phyloP scores from a whole-genome alignment of 2,113 vertebrate genomes.

The Protomyctophum bolini region DNA sequence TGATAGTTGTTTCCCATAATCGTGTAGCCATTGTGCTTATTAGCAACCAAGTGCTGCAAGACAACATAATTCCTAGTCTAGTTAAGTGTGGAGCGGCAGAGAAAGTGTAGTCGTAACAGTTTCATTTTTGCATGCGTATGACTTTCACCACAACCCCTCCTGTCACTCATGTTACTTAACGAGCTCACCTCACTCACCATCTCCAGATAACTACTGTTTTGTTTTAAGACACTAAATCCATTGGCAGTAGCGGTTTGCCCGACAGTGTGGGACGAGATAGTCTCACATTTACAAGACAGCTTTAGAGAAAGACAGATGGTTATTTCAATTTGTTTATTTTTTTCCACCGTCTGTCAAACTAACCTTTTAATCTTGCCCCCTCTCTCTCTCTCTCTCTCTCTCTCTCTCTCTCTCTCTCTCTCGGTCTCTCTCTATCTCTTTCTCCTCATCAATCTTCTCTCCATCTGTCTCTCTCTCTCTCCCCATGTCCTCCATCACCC shows the following conservation, averaged over 20 bases:
- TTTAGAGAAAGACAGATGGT: neutral
- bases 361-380: slow-evolving; percentile 27
- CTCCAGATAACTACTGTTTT: slow-evolving; percentile 13
- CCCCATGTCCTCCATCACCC: neutral
- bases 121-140: slow-evolving; percentile 47
- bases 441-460: neutral
- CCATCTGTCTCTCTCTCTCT: too few species aligned
- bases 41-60: too few species aligned
- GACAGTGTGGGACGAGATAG: neutral
- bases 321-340: neutral
- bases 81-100: too few species aligned
- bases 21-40: too few species aligned
- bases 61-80: too few species aligned
- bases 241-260: slow-evolving; percentile 6
- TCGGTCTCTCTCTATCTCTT: neutral
- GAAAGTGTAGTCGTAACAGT: too few species aligned
- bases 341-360: neutral
- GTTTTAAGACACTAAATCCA: slow-evolving; percentile 6
- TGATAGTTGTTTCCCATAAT: too few species aligned
- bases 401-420: neutral
- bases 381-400: neutral
- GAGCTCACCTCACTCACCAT: slow-evolving; percentile 23
- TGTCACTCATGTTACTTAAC: slow-evolving; percentile 23
- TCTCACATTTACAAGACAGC: neutral
- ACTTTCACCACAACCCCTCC: slow-evolving; percentile 20